Percentiles rank a stretch among this genome's conserved stretches.
These are phyloP conservation scores for Cottoperca gobio DNA, from an alignment of 2,797 vertebrate genomes.

Conservation along the genomic window DNA sequence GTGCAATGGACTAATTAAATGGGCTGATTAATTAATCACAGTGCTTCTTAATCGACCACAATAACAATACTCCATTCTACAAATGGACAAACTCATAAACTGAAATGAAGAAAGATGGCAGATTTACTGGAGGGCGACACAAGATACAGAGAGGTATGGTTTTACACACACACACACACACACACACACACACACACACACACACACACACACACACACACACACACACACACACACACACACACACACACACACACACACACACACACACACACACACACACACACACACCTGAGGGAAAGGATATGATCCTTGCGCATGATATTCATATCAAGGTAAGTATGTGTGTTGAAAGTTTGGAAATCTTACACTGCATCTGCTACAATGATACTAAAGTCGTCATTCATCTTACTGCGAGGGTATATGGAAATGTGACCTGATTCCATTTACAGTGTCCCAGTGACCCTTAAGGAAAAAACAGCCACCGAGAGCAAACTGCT, in stretches of 20 bases:
- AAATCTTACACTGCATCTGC: slow-evolving; percentile 19
- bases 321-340: neutral
- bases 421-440: slow-evolving; percentile 46
- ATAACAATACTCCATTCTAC: neutral
- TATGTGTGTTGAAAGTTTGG: neutral
- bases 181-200: too few relatives aligned
- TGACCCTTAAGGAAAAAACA: slow-evolving; percentile 52
- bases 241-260: too few relatives aligned
- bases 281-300: slow-evolving; percentile 16
- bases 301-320: neutral
- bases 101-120: slow-evolving; percentile 3
- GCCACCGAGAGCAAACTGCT: slow-evolving; percentile 17
- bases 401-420: slow-evolving; percentile 23
- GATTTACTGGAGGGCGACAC: slow-evolving; percentile 18
- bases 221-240: too few relatives aligned
- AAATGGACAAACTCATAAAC: neutral
- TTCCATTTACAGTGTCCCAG: slow-evolving; percentile 52
- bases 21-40: neutral
- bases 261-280: neutral
- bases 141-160: neutral
- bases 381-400: slow-evolving; percentile 7
- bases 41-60: neutral
- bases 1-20: neutral
- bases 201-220: too few relatives aligned
- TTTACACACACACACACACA: neutral